Evolutionary conservation across 2,888 invertebrate species (phyloP).

Genomic region (Chloromyia formosa): DNA sequence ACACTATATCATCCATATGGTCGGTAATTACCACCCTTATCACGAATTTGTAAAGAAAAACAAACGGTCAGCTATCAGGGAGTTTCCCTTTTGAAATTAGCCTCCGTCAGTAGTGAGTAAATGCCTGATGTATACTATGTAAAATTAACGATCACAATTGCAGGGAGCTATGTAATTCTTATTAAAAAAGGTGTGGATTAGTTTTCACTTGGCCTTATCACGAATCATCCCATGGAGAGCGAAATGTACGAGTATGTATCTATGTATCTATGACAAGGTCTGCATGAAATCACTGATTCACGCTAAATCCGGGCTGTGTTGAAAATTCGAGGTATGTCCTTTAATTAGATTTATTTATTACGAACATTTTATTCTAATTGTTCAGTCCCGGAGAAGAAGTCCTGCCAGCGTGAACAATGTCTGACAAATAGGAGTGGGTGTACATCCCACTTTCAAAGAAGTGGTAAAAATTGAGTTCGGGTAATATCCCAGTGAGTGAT

Average conservation of each 20-base stretch:
- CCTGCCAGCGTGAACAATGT: not conserved
- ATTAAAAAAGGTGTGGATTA: constrained; percentile 40
- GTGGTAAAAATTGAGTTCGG: not conserved
- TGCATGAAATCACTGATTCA: constrained; percentile 42
- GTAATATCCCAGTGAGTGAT: not conserved
- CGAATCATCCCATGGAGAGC: constrained; percentile 3
- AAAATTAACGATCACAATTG: constrained; percentile 22
- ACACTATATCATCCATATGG: constrained; percentile 16
- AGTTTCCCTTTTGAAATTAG: not conserved
- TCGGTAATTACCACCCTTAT: constrained; percentile 4
- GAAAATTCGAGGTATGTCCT: constrained; percentile 18
- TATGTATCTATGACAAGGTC: not conserved
- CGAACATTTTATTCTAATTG: not conserved
- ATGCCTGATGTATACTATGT: not conserved
- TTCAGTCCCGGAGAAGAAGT: not conserved
- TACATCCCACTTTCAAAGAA: not conserved
- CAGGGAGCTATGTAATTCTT: constrained; percentile 20
- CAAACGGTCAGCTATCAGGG: constrained; percentile 14
- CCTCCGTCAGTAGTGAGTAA: not conserved
- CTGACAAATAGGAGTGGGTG: not conserved
- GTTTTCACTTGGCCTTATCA: constrained; percentile 21
- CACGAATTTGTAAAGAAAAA: constrained; percentile 10
- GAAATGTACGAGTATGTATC: too few species aligned
- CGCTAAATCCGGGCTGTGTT: constrained; percentile 31
- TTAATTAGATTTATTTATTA: constrained; percentile 33